Evolutionary conservation across 2,888 invertebrate genomes (phyloP), one percentile per base, ranked within the genome.

Genomic region (Drosophila picticornis): DNA sequence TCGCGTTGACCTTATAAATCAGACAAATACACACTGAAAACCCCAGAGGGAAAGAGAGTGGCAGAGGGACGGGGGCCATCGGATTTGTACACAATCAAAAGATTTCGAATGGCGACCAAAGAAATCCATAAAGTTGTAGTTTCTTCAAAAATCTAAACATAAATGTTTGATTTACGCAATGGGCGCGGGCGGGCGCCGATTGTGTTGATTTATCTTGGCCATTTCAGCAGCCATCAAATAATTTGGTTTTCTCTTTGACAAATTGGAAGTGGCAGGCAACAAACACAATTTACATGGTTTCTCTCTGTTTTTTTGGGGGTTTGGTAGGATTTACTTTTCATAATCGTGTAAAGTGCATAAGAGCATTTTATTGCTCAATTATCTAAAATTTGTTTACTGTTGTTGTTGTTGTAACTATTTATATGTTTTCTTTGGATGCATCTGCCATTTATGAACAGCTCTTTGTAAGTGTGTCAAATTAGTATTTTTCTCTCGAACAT

Each of bases 81-180:
- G 72, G 75, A 75, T 75, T 72, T 80, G 80, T 72, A 57, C 73
- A 66, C 74, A 80, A 80, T 80, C 75, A 74, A 80, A 72, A 77
- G 72, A 79, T 81, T 76, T 79, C 52, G 51, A 55, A 67, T 69
- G 80, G 71, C 77, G 67, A 66, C 75, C 59, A 66, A 72, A 68
- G 46, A 46, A 66, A 78, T 82, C 66, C 73, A 85, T 81, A 88
- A 80, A 88, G 38, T 84, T 60, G 13, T 29, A 40, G 48, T 52
- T 51, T 52, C 0, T 57, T 50, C 43, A 64, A 65, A 71, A 72
- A 67, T 72, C 73, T 67, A 75, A 86, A 81, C 81, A 88, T 86
- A 88, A 68, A 87, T 66, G 71, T 89, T 81, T 87, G 89, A 88
- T 87, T 88, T 86, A 84, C 80, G 84, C 89, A 88, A 88, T 76